Conservation (phyloP, 2,113 vertebrate genomes). For the Myrmecophaga tridactyla region DNA sequence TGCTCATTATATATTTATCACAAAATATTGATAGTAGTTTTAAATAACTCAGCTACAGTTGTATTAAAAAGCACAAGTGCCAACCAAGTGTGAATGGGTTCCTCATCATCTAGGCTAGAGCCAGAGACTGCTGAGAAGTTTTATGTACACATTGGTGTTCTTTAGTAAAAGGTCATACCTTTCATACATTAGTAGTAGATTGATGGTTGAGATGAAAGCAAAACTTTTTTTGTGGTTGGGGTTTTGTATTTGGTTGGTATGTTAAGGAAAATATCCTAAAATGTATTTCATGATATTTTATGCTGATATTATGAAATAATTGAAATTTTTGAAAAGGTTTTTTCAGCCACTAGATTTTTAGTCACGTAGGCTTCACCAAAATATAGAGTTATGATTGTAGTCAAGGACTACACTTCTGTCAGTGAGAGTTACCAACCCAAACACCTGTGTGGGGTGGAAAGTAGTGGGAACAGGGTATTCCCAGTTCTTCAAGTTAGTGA, state of each 20-base stretch:
- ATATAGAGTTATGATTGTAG: not conserved
- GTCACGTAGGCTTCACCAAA: not conserved
- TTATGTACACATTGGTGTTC: not conserved
- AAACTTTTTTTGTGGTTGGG: not conserved
- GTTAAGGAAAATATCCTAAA: conserved; percentile 11
- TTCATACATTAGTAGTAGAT: not conserved
- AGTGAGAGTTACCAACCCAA: not conserved
- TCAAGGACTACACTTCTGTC: not conserved
- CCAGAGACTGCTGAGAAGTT: not conserved
- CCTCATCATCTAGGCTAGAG: not conserved
- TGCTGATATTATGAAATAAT: conserved; percentile 24
- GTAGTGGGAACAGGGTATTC: not conserved
- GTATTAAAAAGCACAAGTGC: conserved; percentile 31
- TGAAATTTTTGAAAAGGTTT: not conserved
- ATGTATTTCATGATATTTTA: not conserved
- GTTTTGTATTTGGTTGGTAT: not conserved
- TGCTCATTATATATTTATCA: conserved; percentile 28
- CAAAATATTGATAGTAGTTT: not conserved
- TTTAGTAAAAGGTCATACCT: not conserved
- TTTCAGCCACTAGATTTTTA: not conserved
- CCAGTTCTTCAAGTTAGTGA: not conserved
- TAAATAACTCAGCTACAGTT: not conserved
- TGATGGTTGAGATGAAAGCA: conserved; percentile 33
- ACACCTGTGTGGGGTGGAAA: not conserved
- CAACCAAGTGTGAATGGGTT: not conserved